phyloP scores from a whole-genome alignment of 1,140 invertebrate species.

The Monochamus saltuarius region DNA sequence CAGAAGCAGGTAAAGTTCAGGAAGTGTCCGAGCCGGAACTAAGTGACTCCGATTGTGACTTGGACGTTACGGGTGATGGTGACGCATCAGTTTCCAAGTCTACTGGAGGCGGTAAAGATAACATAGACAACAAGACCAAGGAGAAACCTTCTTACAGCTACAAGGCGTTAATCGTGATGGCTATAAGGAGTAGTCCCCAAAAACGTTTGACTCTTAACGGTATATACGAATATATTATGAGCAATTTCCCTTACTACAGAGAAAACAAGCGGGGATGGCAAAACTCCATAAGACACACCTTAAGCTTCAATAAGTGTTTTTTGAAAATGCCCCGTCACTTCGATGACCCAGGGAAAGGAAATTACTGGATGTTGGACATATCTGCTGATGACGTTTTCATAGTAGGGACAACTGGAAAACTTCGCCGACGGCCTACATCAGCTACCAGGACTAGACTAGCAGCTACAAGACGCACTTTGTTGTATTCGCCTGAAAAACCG shows the following conservation, averaged over 20 bases:
- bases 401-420: conserved; percentile 93
- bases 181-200: conserved; percentile 90
- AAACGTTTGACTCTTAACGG: conserved; percentile 95
- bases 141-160: conserved; percentile 97
- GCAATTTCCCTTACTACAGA: conserved; percentile 95
- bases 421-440: conserved; percentile 82
- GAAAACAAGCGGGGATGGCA: conserved; percentile 99
- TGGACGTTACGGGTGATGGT: conserved; percentile 64
- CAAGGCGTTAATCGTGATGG: conserved; percentile 99
- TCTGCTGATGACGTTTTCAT: conserved; percentile 97
- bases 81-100: conserved; percentile 56
- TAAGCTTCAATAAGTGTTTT: conserved; percentile 97
- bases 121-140: conserved; percentile 62
- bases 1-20: conserved; percentile 40
- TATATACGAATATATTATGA: conserved; percentile 99
- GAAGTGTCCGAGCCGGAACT: conserved; percentile 41
- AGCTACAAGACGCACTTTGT: conserved; percentile 75
- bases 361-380: conserved; percentile 96
- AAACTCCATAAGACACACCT: conserved; percentile 96
- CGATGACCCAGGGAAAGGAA: conserved; percentile 92
- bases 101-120: conserved; percentile 37
- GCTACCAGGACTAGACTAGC: conserved; percentile 81
- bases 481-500: conserved; percentile 59
- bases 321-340: conserved; percentile 93
- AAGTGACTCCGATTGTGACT: conserved; percentile 72